A percentile compares a stretch with the other conserved stretches of the same genome.
Evolutionary conservation across 2,888 invertebrate species (phyloP).

Genomic region (Osmoderma eremita): DNA sequence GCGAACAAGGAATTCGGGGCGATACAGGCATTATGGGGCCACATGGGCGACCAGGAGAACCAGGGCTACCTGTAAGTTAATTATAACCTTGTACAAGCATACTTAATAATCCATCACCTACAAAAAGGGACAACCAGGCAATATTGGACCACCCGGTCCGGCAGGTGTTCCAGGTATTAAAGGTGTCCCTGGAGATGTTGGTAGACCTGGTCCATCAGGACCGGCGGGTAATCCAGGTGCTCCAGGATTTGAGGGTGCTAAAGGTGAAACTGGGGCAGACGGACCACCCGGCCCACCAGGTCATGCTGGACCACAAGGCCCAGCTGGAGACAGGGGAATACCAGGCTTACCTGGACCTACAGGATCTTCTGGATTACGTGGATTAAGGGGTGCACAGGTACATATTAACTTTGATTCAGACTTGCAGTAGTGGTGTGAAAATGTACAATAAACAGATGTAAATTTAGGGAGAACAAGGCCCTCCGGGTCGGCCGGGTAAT

Average conservation of each 20-base stretch:
- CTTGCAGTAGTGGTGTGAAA: too few relatives aligned
- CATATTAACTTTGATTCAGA: constrained; percentile 47
- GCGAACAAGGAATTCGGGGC: constrained; percentile 80
- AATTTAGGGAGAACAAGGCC: constrained; percentile 76
- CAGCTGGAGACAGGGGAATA: constrained; percentile 74
- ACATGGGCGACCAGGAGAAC: constrained; percentile 80
- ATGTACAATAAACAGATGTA: not conserved
- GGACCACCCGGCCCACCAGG: constrained; percentile 78
- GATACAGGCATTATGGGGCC: constrained; percentile 79
- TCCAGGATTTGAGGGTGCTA: constrained; percentile 77
- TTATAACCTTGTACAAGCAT: constrained; percentile 1
- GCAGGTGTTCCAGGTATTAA: constrained; percentile 78
- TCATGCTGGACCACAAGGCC: constrained; percentile 75
- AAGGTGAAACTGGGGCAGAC: constrained; percentile 78
- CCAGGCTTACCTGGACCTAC: constrained; percentile 72
- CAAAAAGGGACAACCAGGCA: constrained; percentile 76
- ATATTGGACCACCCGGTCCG: constrained; percentile 74
- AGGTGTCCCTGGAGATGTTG: constrained; percentile 76
- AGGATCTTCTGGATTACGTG: constrained; percentile 73
- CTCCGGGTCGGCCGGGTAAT: constrained; percentile 75
- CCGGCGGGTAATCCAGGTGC: constrained; percentile 76
- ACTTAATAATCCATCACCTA: too few relatives aligned
- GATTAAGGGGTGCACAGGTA: constrained; percentile 73
- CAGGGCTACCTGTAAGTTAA: constrained; percentile 72
- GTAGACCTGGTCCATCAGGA: constrained; percentile 75